A percentile compares a stretch with the other conserved stretches of the same genome.
Evolutionary conservation across 1,140 invertebrate species (phyloP).

Genomic region (Cylas formicarius): DNA sequence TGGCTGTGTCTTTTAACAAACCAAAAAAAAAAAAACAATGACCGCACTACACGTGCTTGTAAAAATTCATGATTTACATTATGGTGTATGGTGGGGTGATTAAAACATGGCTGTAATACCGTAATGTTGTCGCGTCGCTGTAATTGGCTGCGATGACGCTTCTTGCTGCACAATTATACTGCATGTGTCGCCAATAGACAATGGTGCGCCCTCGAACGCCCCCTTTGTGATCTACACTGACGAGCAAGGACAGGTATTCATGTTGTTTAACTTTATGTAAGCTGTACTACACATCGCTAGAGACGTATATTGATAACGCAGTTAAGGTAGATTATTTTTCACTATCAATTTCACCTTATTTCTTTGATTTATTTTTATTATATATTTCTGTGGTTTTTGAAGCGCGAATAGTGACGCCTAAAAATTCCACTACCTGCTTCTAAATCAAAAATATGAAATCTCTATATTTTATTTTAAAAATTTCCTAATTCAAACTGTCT

Average conservation of each 20-base stretch:
- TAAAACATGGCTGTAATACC: conserved; percentile 38
- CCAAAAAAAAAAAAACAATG: conserved; percentile 5
- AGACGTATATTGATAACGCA: neutral
- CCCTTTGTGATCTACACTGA: conserved; percentile 92
- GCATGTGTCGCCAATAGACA: conserved; percentile 43
- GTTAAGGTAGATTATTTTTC: too few relatives aligned
- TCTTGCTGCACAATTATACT: conserved; percentile 41
- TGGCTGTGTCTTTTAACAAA: conserved; percentile 1
- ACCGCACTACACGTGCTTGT: neutral
- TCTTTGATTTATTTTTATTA: too few relatives aligned
- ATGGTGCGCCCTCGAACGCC: conserved; percentile 66
- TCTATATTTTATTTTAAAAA: too few relatives aligned
- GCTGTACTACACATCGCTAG: conserved; percentile 36
- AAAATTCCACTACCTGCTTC: too few relatives aligned
- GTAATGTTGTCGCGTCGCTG: conserved; percentile 41
- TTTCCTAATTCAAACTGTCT: too few relatives aligned
- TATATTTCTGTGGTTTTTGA: too few relatives aligned
- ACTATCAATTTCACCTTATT: too few relatives aligned
- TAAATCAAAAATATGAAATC: too few relatives aligned
- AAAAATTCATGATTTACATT: conserved; percentile 1
- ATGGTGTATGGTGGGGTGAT: conserved; percentile 32
- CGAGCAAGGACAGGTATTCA: conserved; percentile 87
- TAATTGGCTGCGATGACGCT: conserved; percentile 44
- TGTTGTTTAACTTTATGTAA: conserved; percentile 39
- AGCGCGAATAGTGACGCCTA: too few relatives aligned